phyloP scores from a whole-genome alignment of 2,888 invertebrate species.

The Aquatica leii region DNA sequence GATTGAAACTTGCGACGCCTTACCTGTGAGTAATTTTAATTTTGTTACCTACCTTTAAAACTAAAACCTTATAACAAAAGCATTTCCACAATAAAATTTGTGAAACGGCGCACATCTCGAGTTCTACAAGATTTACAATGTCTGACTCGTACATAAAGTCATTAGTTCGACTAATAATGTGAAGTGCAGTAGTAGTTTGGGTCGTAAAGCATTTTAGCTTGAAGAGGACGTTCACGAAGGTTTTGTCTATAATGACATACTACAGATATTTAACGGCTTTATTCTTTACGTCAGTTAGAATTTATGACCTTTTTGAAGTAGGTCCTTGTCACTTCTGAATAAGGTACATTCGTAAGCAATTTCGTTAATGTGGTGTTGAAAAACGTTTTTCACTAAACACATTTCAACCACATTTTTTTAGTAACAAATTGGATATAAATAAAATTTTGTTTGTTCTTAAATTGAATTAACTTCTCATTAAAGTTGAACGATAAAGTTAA shows the following conservation, averaged over 20 bases:
- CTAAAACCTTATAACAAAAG: neutral
- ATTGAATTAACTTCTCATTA: no score
- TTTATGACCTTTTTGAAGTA: slow-evolving; percentile 38
- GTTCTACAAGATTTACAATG: slow-evolving; percentile 27
- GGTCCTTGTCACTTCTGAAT: slow-evolving; percentile 27
- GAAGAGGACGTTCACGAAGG: slow-evolving; percentile 29
- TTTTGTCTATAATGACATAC: slow-evolving; percentile 40
- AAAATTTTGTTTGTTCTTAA: no score
- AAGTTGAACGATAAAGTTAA: no score
- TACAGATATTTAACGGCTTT: slow-evolving; percentile 42
- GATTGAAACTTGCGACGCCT: slow-evolving; percentile 78
- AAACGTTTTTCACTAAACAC: no score
- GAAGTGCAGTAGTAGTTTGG: slow-evolving; percentile 23
- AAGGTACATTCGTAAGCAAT: slow-evolving; percentile 12
- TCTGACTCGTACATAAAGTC: slow-evolving; percentile 21
- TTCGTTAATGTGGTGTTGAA: slow-evolving; percentile 1
- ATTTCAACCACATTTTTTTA: no score
- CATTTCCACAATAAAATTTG: slow-evolving; percentile 24
- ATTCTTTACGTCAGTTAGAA: slow-evolving; percentile 37
- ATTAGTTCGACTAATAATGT: slow-evolving; percentile 28
- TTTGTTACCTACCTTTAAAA: neutral
- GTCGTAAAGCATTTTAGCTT: slow-evolving; percentile 30
- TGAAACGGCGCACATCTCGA: slow-evolving; percentile 12
- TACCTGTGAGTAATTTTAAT: slow-evolving; percentile 72
- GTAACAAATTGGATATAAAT: no score